Conservation (phyloP, 2,113 vertebrate genomes). For the Oxyruncus cristatus region DNA sequence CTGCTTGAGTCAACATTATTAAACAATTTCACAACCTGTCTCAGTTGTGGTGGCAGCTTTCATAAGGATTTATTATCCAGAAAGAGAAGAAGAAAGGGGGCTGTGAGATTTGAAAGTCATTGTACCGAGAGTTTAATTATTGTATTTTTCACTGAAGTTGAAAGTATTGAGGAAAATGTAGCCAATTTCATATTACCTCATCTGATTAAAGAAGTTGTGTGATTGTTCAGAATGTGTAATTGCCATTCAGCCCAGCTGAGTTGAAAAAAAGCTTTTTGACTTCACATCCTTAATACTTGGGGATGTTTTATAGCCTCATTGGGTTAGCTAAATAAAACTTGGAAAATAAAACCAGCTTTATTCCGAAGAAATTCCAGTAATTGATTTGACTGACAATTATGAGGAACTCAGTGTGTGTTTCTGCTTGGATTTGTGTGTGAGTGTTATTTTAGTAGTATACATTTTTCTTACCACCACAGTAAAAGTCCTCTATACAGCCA, state of each 20-base stretch:
- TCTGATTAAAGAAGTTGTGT: conserved; percentile 66
- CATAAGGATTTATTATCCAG: conserved; percentile 71
- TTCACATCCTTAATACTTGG: not conserved
- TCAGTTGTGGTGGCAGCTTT: conserved; percentile 56
- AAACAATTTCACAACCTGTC: conserved; percentile 66
- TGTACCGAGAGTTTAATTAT: conserved; percentile 69
- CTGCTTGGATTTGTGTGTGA: not conserved
- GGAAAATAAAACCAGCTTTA: not conserved
- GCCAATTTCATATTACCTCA: conserved; percentile 49
- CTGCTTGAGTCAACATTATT: conserved; percentile 67
- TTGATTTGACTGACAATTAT: not conserved
- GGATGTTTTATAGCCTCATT: not conserved
- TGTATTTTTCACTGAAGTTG: conserved; percentile 69
- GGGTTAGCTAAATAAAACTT: not conserved
- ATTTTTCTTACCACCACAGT: not conserved
- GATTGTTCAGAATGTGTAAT: conserved; percentile 56
- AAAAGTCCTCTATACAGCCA: not conserved
- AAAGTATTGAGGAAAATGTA: conserved; percentile 56
- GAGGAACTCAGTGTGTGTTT: not conserved
- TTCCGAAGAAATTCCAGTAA: not conserved
- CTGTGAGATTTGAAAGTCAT: conserved; percentile 64
- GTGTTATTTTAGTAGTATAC: not conserved
- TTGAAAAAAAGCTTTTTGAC: not conserved
- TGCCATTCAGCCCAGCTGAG: conserved; percentile 15
- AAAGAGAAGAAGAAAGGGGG: conserved; percentile 8